Evolutionary conservation across 2,888 invertebrate species (phyloP), one percentile per base, ranked within the genome.

Genomic region (Xanthia icteritia): DNA sequence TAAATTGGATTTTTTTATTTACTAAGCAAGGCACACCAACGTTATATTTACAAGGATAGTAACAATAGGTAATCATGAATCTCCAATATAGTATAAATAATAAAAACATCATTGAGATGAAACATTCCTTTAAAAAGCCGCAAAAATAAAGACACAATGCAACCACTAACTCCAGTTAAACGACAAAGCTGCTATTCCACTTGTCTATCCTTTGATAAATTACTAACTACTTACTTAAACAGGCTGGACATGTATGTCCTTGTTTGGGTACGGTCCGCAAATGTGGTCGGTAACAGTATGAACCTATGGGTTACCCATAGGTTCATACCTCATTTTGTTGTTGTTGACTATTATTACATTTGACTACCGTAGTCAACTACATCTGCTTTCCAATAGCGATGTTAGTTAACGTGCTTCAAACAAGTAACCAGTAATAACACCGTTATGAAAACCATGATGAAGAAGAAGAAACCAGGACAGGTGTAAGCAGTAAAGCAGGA

Each of bases 141-240:
- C 39, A 39, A 39, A n/a, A 58, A 15, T 58, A 15, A 51, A n/a
- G 58, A 54, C 0, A 9, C 8, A 45, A 27, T 69, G 56, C 23
- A 17, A 51, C 58, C 8, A 20, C 6, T 51, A 51, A 20, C 20
- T 51, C 20, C 20, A 48, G 5, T 48, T 48, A 17, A 48, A 17
- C 42, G 20, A 61, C 42, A 54, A 39, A 63, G 23, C 42, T n/a
- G 5, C 15, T n/a, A n/a, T 15, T 51, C 13, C 5, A 77, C 36
- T 69, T 2, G 45, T 48, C 23, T 48, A 20, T 6, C 65, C 42
- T 79, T 79, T 78, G 54, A 60, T 23, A 51, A 51, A 72, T 72
- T 45, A 76, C 74, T 31, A 4, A 23, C 42, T 54, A 36, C 27
- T 60, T n/a, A 48, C 23, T 31, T 31, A 31, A 31, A 31, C 31